These are phyloP conservation scores for Dromaius novaehollandiae DNA, from an alignment of 2,113 vertebrate species.

Conservation along the genomic window DNA sequence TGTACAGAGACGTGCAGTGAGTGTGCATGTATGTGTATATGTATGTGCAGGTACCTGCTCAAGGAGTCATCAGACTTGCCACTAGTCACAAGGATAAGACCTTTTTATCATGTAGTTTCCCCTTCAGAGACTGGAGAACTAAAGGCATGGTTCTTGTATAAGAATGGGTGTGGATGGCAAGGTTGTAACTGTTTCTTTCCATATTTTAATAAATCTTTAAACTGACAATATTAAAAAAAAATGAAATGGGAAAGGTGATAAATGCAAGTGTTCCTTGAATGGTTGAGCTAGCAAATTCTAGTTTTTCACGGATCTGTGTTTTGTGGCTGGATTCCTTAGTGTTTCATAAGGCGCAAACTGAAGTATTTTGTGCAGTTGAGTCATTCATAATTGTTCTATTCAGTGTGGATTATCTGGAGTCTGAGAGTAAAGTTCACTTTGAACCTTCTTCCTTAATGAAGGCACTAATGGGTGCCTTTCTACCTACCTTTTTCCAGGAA, in stretches of 20 bases:
- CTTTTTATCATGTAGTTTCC: background rate
- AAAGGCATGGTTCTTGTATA: background rate
- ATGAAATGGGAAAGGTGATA: background rate
- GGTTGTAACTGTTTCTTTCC: background rate
- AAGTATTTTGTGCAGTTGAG: background rate
- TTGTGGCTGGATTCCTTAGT: background rate
- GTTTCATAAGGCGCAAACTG: background rate
- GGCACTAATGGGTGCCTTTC: background rate
- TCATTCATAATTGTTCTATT: background rate
- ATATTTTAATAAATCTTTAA: background rate
- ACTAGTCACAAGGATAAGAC: background rate
- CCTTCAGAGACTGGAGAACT: background rate
- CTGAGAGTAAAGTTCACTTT: background rate
- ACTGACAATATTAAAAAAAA: background rate
- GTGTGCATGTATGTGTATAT: rapidly evolving
- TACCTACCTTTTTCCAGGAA: no score
- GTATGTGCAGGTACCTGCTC: background rate
- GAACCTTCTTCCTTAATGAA: background rate
- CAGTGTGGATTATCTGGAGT: background rate
- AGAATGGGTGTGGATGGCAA: background rate
- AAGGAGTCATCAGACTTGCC: background rate
- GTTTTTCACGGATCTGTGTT: background rate
- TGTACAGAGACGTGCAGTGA: background rate
- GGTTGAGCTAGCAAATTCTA: background rate
- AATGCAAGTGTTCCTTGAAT: background rate